Conservation (phyloP, 1,140 invertebrate genomes). For the Brachionus angularis region DNA sequence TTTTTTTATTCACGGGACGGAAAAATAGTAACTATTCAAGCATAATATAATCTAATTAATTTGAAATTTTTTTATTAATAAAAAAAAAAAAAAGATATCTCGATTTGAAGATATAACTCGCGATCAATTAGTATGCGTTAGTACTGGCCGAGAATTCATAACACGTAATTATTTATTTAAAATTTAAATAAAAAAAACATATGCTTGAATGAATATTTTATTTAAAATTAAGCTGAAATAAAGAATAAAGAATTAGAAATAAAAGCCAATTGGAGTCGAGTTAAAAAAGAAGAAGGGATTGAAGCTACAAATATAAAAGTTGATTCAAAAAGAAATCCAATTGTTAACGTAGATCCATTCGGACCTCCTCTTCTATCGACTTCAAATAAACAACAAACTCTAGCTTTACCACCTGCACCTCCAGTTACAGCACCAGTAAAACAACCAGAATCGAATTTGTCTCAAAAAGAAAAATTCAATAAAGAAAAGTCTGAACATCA, state of each 20-base stretch:
- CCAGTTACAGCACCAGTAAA: neutral
- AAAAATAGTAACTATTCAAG: conserved; percentile 48
- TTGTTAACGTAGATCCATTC: conserved; percentile 35
- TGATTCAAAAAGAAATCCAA: neutral
- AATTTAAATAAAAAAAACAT: neutral
- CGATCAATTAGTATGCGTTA: conserved; percentile 53
- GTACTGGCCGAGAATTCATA: conserved; percentile 50
- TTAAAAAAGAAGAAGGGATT: conserved; percentile 52
- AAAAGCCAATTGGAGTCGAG: conserved; percentile 56
- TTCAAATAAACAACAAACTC: neutral
- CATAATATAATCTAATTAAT: neutral
- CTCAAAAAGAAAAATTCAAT: neutral
- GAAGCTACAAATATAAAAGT: conserved; percentile 52
- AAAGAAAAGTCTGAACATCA: neutral
- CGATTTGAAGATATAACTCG: conserved; percentile 50
- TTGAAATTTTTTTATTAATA: conserved; percentile 38
- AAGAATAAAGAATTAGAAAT: conserved; percentile 49
- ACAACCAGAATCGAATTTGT: neutral
- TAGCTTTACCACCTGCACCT: too few species aligned
- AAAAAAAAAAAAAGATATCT: too few species aligned
- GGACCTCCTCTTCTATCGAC: conserved; percentile 6
- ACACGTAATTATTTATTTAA: conserved; percentile 43
- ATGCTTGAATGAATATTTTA: neutral
- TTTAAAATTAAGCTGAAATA: neutral
- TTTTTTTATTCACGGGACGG: conserved; percentile 53